Evolutionary conservation across 2,113 vertebrate species (phyloP), one percentile per base, ranked within the genome.

Genomic region (Catharus minimus): DNA sequence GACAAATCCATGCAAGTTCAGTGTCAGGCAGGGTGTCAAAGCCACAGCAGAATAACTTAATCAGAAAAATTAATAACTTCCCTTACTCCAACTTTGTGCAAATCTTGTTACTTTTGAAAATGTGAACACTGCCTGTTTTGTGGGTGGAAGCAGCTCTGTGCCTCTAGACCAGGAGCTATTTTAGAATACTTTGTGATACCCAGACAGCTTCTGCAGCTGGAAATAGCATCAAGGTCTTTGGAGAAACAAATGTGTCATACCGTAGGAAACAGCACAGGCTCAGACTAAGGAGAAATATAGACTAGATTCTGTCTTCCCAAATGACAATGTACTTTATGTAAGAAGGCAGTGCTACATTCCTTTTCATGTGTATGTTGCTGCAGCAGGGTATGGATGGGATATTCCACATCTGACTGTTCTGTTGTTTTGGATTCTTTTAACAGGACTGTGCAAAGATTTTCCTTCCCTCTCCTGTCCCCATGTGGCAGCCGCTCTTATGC

Each of bases 401-500:
- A 44, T 30, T 64, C 44, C 23, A 26, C 58, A 20, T 47, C 56
- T 94, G 60, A 88, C 61, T 73, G 12, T 74, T 50, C 32, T 95
- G 55, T 69, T 83, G 12, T 27, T 65, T 65, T 32, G 57, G 24
- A 2, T 41, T 77, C 93, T 91, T 87, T 90, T 81, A 62, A 61
- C 89, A 98, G 98, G 64, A 55, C 33, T 3, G 2, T 87, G 18
- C 93, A 95, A 27, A 90, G 89, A 47, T 86, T 93, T 75, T 85
- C 57, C 62, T 79, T 95, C 39, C 80, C 92, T 11, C 67, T 85
- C 53, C 68, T 90, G 15, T 61, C 78, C 22, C 75, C 88, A 0
- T 13, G 21, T 43, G 67, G 92, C 67, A 80, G 11, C 46, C 95
- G 96, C n/a, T 92, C 93, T 33, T 98, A 97, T 7, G 85, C 95